Conservation (phyloP, 2,113 vertebrate species). For the Phalacrocorax brasilianus region DNA sequence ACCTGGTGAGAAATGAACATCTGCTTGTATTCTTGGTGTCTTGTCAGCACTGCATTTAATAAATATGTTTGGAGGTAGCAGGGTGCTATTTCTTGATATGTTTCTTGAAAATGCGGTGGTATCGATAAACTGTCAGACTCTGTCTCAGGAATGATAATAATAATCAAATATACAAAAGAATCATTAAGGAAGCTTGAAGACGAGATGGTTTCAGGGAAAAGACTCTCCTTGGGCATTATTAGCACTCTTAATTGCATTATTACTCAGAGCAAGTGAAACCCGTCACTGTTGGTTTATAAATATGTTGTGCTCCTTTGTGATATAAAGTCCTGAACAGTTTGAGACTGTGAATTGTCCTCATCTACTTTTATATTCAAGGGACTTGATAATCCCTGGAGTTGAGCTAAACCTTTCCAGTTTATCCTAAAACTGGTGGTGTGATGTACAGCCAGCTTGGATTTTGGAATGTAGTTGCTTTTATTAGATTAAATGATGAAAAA, state of each 20-base stretch:
- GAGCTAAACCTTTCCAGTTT: neutral
- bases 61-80: constrained; percentile 32
- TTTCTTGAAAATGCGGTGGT: constrained; percentile 52
- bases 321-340: neutral
- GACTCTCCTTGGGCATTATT: constrained; percentile 47
- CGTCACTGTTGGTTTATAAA: neutral
- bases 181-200: constrained; percentile 61
- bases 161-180: constrained; percentile 62
- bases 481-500: neutral
- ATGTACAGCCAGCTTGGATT: neutral
- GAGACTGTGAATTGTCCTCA: neutral
- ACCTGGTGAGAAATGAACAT: constrained; percentile 18
- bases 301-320: neutral
- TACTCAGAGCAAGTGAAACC: constrained; percentile 29
- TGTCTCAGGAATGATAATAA: constrained; percentile 55
- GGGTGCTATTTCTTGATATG: constrained; percentile 23
- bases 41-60: constrained; percentile 43
- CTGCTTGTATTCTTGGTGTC: constrained; percentile 3
- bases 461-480: neutral
- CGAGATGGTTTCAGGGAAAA: neutral
- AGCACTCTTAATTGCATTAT: constrained; percentile 52
- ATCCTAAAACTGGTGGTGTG: neutral
- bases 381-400: neutral
- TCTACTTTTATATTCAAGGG: neutral
- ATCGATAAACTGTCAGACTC: constrained; percentile 67